phyloP scores from a whole-genome alignment of 2,113 vertebrate species.

The Crypturellus undulatus region DNA sequence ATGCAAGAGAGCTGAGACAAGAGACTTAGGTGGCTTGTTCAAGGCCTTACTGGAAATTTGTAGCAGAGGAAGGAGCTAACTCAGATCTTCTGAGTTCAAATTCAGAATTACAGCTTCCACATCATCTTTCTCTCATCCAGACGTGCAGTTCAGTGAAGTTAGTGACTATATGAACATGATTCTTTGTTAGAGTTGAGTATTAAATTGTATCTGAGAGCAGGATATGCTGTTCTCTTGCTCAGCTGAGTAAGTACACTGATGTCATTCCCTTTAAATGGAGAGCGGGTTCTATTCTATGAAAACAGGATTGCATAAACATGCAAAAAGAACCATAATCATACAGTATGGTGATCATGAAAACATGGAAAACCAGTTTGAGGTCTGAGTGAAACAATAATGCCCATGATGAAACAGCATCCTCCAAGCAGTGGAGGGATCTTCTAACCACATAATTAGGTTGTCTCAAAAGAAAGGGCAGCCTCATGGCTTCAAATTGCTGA shows the following conservation, averaged over 20 bases:
- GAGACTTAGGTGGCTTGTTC: background rate
- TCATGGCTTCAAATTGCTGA: conserved; percentile 39
- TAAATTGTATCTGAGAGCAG: background rate
- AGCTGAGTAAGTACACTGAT: background rate
- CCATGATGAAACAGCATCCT: conserved; percentile 22
- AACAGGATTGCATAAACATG: conserved; percentile 18
- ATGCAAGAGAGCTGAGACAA: background rate
- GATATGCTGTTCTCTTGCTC: background rate
- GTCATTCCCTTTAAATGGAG: background rate
- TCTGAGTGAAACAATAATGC: conserved; percentile 4
- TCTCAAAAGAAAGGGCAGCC: conserved; percentile 31
- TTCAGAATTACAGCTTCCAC: background rate
- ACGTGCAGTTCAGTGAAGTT: background rate
- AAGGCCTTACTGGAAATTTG: background rate
- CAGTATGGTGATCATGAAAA: conserved; percentile 40
- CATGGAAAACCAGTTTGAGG: conserved; percentile 50
- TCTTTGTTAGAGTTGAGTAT: background rate
- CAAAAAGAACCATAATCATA: conserved; percentile 29
- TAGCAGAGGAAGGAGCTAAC: background rate
- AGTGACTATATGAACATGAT: background rate
- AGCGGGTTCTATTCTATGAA: conserved; percentile 1
- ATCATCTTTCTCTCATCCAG: background rate
- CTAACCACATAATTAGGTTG: conserved; percentile 51
- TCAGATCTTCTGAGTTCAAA: background rate
- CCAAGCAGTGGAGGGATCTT: conserved; percentile 26